Base-by-base conservation (phyloP, 2,888 invertebrate species). In the Eristalis intricaria region DNA sequence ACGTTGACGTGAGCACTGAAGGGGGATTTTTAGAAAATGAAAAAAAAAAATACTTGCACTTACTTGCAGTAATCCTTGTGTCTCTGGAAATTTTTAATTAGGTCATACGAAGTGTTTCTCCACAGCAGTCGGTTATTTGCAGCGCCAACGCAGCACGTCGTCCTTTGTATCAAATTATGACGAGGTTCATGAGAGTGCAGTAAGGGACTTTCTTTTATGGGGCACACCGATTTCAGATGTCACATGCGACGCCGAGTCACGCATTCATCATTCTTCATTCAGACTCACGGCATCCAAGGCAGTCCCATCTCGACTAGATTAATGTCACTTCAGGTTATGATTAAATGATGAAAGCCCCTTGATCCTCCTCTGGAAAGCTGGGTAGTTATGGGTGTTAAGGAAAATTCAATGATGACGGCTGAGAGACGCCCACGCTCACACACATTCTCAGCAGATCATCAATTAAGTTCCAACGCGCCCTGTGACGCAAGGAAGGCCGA, bases 341-440 rank as follows among this genome's bases (percentile, higher is more conserved):
- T 83, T 83, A 79, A 75, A 79, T 86, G 66, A 78, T 75, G 78
- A 79, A 15, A 66, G 60, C 60, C 65, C 19, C 69, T 86, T 86
- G 61, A 83, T 86, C 82, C 78, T 74, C 74, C 82, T 77, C 68
- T 61, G 70, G 56, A 43, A 63, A 43, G 43, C 63, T 68, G 70
- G 40, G 40, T 78, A 58, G 32, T 66, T 78, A 78, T 78, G 74
- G 65, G 78, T 70, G 78, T 83, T 65, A 86, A 71, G 74, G 74
- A 75, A 75, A 83, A 61, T 23, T 15, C 26, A 64, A 64, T 23
- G 26, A 8, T 50, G 3, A 29, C 15, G 58, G 5, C 15, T 29
- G 35, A 11, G 10, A n/a, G 35, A 38, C 32, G 13, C 22, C 13
- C 35, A 43, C 15, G 26, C 26, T 23, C 35, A 26, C 26, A 76